Conservation (phyloP, 2,797 vertebrate species). For the Urosaurus nigricauda region DNA sequence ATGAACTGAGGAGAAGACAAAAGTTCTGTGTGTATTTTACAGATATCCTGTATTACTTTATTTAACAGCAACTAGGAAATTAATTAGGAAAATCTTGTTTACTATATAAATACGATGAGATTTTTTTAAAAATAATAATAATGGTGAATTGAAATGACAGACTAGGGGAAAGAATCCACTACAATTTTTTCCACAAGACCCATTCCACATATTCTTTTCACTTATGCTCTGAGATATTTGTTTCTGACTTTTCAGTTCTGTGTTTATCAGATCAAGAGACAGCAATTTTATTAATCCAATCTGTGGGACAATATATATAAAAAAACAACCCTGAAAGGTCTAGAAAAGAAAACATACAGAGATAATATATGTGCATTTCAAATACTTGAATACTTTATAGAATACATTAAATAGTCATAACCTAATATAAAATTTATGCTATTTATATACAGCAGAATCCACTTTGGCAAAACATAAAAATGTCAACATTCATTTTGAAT, state of each 20-base stretch:
- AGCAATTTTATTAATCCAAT: slow-evolving; percentile 3
- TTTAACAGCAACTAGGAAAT: not conserved
- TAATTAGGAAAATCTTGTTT: not conserved
- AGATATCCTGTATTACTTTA: not conserved
- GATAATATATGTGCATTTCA: slow-evolving; percentile 13
- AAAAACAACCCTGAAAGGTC: not conserved
- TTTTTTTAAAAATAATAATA: too few relatives aligned
- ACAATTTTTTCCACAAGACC: not conserved
- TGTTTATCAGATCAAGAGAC: not conserved
- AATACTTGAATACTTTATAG: slow-evolving; percentile 16
- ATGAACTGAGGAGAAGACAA: not conserved
- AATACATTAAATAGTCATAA: slow-evolving; percentile 20
- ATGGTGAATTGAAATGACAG: slow-evolving; percentile 13
- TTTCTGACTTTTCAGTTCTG: slow-evolving; percentile 1
- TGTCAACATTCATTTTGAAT: slow-evolving; percentile 11
- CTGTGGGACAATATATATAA: not conserved
- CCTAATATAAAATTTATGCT: slow-evolving; percentile 15
- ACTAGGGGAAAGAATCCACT: not conserved
- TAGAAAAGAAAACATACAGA: not conserved
- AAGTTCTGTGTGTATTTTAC: not conserved
- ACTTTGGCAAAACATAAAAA: not conserved
- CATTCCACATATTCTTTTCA: not conserved
- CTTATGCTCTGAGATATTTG: slow-evolving; percentile 20
- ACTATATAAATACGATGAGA: not conserved
- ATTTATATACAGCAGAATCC: not conserved